phyloP scores from a whole-genome alignment of 1,140 invertebrate species.

The silkworm (Bombyx mori) region DNA sequence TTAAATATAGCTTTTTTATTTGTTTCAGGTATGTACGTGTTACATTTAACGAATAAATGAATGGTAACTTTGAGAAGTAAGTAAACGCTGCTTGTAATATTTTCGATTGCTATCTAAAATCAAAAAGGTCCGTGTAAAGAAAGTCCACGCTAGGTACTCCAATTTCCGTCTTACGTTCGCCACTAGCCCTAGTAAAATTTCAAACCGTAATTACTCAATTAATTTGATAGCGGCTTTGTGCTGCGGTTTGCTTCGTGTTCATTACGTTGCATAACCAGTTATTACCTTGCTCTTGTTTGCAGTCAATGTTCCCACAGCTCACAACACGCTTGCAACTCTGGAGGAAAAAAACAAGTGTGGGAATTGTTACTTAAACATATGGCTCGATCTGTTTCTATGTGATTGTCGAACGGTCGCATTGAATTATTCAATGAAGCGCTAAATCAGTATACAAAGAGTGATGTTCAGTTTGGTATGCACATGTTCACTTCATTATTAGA shows the following conservation, averaged over 20 bases:
- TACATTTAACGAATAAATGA: too few species aligned
- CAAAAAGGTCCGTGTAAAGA: too few species aligned
- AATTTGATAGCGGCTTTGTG: constrained; percentile 22
- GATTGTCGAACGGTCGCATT: constrained; percentile 20
- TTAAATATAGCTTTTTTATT: too few species aligned
- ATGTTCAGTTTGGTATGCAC: too few species aligned
- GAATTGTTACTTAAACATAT: constrained; percentile 28
- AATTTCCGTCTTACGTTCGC: too few species aligned
- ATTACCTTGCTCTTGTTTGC: constrained; percentile 30
- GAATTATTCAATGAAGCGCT: constrained; percentile 18
- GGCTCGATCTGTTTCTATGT: constrained; percentile 15
- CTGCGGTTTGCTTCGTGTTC: constrained; percentile 21
- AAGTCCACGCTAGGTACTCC: too few species aligned
- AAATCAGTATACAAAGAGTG: constrained; percentile 2
- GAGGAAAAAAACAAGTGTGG: constrained; percentile 32
- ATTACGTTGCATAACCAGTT: constrained; percentile 34
- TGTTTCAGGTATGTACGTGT: too few species aligned
- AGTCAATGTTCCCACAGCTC: constrained; percentile 26
- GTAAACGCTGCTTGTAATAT: too few species aligned
- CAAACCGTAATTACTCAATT: constrained; percentile 35
- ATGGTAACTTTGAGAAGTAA: too few species aligned
- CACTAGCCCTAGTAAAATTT: constrained; percentile 9
- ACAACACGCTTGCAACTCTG: constrained; percentile 18
- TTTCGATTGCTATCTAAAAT: too few species aligned
- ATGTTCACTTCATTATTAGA: too few species aligned